Percentiles rank a stretch among this genome's conserved stretches.
These are phyloP conservation scores for Gymnosoma rotundatum DNA, from an alignment of 2,888 invertebrate species.

Conservation along the genomic window DNA sequence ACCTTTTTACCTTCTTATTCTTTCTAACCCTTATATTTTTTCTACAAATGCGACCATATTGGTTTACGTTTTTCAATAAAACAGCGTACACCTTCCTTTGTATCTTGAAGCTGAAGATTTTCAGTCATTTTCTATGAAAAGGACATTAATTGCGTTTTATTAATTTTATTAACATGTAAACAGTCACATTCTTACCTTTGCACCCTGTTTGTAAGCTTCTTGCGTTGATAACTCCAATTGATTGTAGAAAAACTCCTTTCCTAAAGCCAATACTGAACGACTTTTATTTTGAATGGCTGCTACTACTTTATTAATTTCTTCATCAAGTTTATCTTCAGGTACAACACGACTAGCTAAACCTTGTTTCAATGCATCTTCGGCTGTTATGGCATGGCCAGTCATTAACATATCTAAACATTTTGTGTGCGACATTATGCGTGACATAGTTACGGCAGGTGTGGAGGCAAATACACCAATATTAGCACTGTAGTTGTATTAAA, in stretches of 20 bases:
- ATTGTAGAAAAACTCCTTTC: conserved; percentile 94
- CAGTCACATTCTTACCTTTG: conserved; percentile 80
- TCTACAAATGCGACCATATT: conserved; percentile 84
- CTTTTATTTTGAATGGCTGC: conserved; percentile 90
- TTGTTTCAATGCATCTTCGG: conserved; percentile 89
- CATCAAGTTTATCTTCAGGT: conserved; percentile 83
- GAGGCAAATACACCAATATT: conserved; percentile 97
- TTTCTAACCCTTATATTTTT: neutral
- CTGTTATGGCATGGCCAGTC: conserved; percentile 91
- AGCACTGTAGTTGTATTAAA: conserved; percentile 84
- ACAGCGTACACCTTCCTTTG: conserved; percentile 94
- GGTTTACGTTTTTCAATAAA: conserved; percentile 94
- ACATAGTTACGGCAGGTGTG: conserved; percentile 95
- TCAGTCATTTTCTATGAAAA: conserved; percentile 87
- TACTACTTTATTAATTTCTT: conserved; percentile 86
- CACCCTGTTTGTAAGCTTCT: conserved; percentile 90
- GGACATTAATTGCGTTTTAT: neutral
- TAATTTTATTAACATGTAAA: neutral
- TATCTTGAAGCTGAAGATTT: conserved; percentile 91
- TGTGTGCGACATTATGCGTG: conserved; percentile 90
- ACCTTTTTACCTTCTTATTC: neutral
- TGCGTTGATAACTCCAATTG: conserved; percentile 88
- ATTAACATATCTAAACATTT: conserved; percentile 95
- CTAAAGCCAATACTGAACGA: conserved; percentile 90
- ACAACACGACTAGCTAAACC: conserved; percentile 81